Evolutionary conservation across 2,113 vertebrate genomes (phyloP).

Genomic region (Hemibagrus wyckioides): DNA sequence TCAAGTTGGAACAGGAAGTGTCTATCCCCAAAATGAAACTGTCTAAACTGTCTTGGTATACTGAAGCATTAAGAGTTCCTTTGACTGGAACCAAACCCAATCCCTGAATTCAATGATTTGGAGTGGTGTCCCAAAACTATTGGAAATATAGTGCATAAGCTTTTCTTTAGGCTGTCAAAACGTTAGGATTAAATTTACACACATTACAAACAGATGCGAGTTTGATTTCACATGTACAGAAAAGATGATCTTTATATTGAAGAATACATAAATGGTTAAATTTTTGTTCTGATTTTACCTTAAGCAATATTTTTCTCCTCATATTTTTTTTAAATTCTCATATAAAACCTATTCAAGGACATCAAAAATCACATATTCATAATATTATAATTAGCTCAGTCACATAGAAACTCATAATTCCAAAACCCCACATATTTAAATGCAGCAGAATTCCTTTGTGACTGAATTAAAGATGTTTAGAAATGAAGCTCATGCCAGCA

Average conservation of each 20-base stretch:
- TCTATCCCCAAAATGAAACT: no score
- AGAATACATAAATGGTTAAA: not conserved
- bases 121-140: no score
- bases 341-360: not conserved
- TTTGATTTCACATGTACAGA: no score
- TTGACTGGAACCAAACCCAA: no score
- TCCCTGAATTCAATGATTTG: no score
- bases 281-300: not conserved
- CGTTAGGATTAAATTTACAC: not conserved
- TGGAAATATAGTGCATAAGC: no score
- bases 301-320: not conserved
- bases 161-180: not conserved
- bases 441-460: not conserved
- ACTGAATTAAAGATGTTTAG: not conserved
- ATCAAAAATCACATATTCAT: not conserved
- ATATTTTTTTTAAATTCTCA: not conserved
- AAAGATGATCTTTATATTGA: not conserved
- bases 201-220: no score
- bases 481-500: not conserved
- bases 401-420: no score
- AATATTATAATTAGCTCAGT: not conserved
- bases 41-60: no score
- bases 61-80: no score
- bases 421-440: not conserved
- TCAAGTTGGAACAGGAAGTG: no score